Base-by-base conservation (phyloP, 23 tunicate genomes). In the Styela clava region DNA sequence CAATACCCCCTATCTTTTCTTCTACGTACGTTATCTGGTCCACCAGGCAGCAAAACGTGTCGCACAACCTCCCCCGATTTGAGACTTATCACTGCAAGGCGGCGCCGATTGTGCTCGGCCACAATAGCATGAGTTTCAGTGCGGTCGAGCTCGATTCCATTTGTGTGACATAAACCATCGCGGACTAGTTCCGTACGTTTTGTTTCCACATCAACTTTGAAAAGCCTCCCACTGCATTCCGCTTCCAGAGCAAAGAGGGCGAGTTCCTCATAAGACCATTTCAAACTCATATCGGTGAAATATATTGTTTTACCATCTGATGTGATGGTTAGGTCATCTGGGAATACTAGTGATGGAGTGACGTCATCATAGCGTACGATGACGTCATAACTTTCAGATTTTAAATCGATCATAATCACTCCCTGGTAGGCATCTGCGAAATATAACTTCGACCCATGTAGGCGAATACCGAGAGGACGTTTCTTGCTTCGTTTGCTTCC, bases 241-340 rank as follows among this genome's bases (percentile, higher is more conserved):
- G 69, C 81, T 34, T 76, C 81, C 16, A 37, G 24, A 12, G 25
- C 0, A 44, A 24, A 20, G 69, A 33, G 36, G 0, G 64, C 81
- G n/a, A 37, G n/a, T 7, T 44, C 64, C 35, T 44, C n/a, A 27
- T 76, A 76, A 12, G 35, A 18, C 81, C 81, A 76, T 1, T 28
- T 44, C 27, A n/a, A 26, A 56, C 81, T 76, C 64, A 52, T 52
- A 24, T 76, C 81, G 16, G 81, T 76, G 31, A 76, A 76, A 76
- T 76, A 76, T 68, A 76, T 7, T 0, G 27, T 37, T 36, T 35
- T 76, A 0, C 81, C 81, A 29, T 44, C 81, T 35, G 24, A 32
- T 26, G 51, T 35, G 61, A 76, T 7, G 0, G 1, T 27, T 37
- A 76, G 23, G 36, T 76, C 81, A 76, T 76, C 68, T 9, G 81